Base-by-base conservation (phyloP, 1,140 invertebrate species). In the Sinonovacula constricta region DNA sequence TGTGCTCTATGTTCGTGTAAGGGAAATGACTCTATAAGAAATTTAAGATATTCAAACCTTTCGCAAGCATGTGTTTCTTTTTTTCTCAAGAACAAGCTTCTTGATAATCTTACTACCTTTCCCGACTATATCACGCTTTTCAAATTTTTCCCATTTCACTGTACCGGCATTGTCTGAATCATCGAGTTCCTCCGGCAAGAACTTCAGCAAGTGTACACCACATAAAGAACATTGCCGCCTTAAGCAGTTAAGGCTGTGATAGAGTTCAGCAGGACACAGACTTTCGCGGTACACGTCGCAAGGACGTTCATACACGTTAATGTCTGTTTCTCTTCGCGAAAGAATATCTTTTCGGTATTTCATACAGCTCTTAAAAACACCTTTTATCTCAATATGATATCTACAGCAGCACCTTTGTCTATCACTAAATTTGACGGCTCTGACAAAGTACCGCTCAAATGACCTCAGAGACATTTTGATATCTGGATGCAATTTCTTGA, bases 1-100 rank as follows among this genome's bases (percentile, higher is more conserved):
- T 60, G 54, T 14, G 71, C 71, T 7, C 79, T 45, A 66, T 49
- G 18, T 56, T 80, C 63, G 51, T 70, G 79, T 36, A 28, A 28
- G 3, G 66, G 66, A 45, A 70, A 75, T 28, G 57, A 45, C 49
- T 62, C n/a, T 51, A 75, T 26, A 30, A 76, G 39, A 14, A 53
- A 31, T n/a, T 28, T 10, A 14, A 80, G 36, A 60, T 80, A 39
- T 26, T 10, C 3, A 49, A 74, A 80, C 49, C 74, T 51, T 56
- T 68, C 56, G 15, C 56, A 36, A 31, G 70, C 54, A 30, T 51
- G 28, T 56, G 78, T 74, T 51, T 45, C 31, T 62, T 75, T 66
- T 53, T 54, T 74, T 26, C 36, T 51, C 1, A 80, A n/a, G 14
- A 62, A 28, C 3, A 68, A 66, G 63, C 69, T 74, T 53, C 56